phyloP scores from a whole-genome alignment of 2,888 invertebrate genomes.

The Deilephila elpenor region DNA sequence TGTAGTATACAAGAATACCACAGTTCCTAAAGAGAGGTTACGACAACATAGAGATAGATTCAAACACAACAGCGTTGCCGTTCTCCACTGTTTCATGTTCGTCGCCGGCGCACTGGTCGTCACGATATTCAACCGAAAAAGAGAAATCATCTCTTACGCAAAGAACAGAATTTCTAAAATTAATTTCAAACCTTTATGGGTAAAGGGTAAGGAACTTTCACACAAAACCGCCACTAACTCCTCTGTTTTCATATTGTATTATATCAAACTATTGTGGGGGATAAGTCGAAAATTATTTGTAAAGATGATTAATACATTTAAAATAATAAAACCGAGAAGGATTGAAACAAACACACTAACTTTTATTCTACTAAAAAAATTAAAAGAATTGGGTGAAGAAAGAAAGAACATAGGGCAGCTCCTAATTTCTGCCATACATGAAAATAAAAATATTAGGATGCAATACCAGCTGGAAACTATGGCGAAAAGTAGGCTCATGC shows the following conservation, averaged over 20 bases:
- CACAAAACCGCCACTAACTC: constrained; percentile 46
- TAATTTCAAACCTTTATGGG: constrained; percentile 34
- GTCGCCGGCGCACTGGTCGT: constrained; percentile 62
- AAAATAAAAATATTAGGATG: constrained; percentile 69
- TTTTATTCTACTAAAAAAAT: constrained; percentile 58
- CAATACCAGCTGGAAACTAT: constrained; percentile 64
- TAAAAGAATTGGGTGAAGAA: constrained; percentile 64
- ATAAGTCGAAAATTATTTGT: constrained; percentile 31
- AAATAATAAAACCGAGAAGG: neutral
- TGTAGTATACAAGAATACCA: constrained; percentile 42
- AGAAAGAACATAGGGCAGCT: constrained; percentile 63
- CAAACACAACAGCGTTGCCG: constrained; percentile 36
- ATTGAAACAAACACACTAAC: constrained; percentile 46
- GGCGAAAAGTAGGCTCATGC: constrained; percentile 64
- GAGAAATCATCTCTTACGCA: constrained; percentile 51
- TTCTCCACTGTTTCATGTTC: constrained; percentile 60
- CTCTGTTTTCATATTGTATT: constrained; percentile 44
- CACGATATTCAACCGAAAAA: constrained; percentile 58
- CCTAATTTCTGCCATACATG: constrained; percentile 63
- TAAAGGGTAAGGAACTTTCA: constrained; percentile 40
- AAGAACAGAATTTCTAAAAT: constrained; percentile 48
- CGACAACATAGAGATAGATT: constrained; percentile 34
- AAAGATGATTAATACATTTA: constrained; percentile 24
- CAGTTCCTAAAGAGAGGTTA: constrained; percentile 35
- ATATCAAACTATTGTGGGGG: constrained; percentile 39